These are phyloP conservation scores for Bombus difficillimus DNA, from an alignment of 1,140 invertebrate species.

Conservation along the genomic window DNA sequence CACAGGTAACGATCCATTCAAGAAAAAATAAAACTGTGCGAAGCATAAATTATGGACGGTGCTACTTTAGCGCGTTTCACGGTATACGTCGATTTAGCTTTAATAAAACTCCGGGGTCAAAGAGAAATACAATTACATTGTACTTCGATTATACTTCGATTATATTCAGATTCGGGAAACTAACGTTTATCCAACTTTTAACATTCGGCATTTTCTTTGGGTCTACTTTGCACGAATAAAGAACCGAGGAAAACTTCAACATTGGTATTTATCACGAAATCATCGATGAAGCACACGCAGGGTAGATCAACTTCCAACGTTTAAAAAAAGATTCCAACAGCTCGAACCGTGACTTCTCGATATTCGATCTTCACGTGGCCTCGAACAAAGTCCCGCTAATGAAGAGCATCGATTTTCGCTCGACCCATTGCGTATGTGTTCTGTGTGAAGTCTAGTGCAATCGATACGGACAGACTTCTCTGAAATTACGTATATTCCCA, in stretches of 20 bases:
- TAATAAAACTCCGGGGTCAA: neutral
- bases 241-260: no score
- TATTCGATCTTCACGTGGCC: neutral
- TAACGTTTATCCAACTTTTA: neutral
- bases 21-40: neutral
- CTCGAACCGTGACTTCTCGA: neutral
- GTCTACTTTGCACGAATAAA: no score
- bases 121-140: neutral
- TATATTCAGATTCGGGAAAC: neutral
- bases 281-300: neutral
- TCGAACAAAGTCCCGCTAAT: neutral
- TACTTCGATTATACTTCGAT: neutral
- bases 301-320: neutral
- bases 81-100: neutral
- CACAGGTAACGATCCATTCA: neutral
- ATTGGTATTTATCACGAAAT: neutral
- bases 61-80: neutral
- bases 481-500: conserved; percentile 13
- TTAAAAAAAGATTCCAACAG: neutral
- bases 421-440: conserved; percentile 35
- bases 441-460: conserved; percentile 38
- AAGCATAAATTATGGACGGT: neutral
- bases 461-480: conserved; percentile 25
- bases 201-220: no score
- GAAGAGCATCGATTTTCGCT: conserved; percentile 40